Base-by-base conservation (phyloP, 1,140 invertebrate genomes). In the Antheraea mylitta region DNA sequence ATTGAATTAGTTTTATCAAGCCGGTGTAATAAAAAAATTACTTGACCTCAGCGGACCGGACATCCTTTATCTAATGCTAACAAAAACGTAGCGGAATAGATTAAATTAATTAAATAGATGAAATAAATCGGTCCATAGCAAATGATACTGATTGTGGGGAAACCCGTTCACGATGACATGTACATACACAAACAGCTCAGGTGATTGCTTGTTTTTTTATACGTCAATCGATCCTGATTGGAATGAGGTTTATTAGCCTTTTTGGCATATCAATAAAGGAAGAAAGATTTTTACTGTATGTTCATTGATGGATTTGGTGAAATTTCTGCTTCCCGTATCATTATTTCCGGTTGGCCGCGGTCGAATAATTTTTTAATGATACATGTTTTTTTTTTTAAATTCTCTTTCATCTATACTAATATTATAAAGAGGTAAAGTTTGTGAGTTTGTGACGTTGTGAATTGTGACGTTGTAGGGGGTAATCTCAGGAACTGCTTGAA, bases 51-150 rank as follows among this genome's bases (percentile, higher is more conserved):
- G 11, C 13, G 6, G 70, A 61, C 78, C 80, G 78, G 81, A 85
- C 68, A 82, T 82, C 81, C 81, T 75, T 66, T 22, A 69, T 66
- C 45, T 53, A 53, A 61, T 30, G 65, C 18, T 38, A 63, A 72
- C 67, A 78, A 78, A 81, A 80, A 75, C 58, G 48, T 11, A 68
- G 70, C 66, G 64, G 69, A 77, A 77, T 71, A 66, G 59, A 66
- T 64, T 58, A 53, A 70, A 67, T 67, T 18, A 69, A 67, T 73
- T 68, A 76, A 66, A 76, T 79, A 77, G 18, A 77, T 76, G 66
- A 80, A 81, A 75, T 79, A 76, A 69, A 75, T 80, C 77, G 79
- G 67, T 42, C 76, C 75, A 76, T 79, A 60, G 64, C 76, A 70
- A 81, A 80, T 78, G 77, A 36, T 70, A 66, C 71, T 69, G 76